Conservation (phyloP, 2,888 invertebrate species). For the Cinara cedri region DNA sequence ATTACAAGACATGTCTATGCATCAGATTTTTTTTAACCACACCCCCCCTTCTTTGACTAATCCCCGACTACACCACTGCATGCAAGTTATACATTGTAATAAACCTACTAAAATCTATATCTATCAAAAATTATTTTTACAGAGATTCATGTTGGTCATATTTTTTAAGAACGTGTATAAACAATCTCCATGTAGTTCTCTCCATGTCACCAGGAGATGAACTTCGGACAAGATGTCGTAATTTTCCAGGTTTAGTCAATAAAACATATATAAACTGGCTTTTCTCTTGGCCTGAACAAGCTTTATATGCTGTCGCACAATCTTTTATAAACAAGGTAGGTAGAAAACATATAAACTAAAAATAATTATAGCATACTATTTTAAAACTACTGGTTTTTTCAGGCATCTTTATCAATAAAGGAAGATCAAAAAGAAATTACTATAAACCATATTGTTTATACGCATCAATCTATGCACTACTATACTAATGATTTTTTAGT, state of each 20-base stretch:
- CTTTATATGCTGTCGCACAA: constrained; percentile 84
- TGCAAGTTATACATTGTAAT: no score
- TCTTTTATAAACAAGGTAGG: constrained; percentile 76
- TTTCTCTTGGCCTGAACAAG: constrained; percentile 91
- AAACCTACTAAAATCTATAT: no score
- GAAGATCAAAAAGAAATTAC: constrained; percentile 73
- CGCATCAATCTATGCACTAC: constrained; percentile 76
- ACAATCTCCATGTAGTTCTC: constrained; percentile 87
- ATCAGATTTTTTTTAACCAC: no score
- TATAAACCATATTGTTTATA: constrained; percentile 84
- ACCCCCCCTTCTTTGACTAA: no score
- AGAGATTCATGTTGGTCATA: constrained; percentile 73
- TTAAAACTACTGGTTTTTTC: constrained; percentile 33
- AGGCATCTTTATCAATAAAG: constrained; percentile 74
- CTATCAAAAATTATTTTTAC: neutral
- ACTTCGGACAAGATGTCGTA: constrained; percentile 82
- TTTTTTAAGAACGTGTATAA: constrained; percentile 77
- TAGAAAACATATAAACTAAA: neutral
- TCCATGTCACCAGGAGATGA: constrained; percentile 88
- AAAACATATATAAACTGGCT: constrained; percentile 92
- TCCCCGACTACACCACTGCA: no score
- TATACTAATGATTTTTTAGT: constrained; percentile 77
- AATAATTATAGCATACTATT: neutral
- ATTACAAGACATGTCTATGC: no score
- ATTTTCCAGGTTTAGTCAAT: constrained; percentile 90